Percentiles rank a stretch among this genome's conserved stretches.
These are phyloP conservation scores for Leptogaster cylindrica DNA, from an alignment of 2,888 invertebrate genomes.

Conservation along the genomic window DNA sequence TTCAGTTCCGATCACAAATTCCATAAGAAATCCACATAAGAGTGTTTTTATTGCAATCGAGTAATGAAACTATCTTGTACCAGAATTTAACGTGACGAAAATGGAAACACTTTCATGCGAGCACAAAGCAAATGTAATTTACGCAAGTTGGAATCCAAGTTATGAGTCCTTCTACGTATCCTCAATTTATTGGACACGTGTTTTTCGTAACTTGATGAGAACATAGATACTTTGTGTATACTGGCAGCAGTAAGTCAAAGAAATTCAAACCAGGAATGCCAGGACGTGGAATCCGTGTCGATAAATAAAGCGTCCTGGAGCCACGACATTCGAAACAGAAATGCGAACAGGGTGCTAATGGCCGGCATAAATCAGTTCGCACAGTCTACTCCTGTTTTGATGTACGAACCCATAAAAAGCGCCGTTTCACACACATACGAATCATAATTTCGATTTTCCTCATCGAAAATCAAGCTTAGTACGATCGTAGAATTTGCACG, in stretches of 20 bases:
- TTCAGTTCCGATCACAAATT: too few relatives aligned
- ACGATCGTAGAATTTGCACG: background rate
- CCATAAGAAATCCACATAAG: too few relatives aligned
- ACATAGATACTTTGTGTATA: too few relatives aligned
- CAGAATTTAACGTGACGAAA: too few relatives aligned
- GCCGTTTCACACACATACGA: slow-evolving; percentile 32
- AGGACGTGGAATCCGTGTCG: background rate
- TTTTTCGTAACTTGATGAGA: too few relatives aligned
- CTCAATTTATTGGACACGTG: too few relatives aligned
- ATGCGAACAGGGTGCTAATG: slow-evolving; percentile 33
- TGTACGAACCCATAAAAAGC: slow-evolving; percentile 13
- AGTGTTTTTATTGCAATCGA: too few relatives aligned
- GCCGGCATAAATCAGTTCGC: slow-evolving; percentile 21
- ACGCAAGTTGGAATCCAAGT: too few relatives aligned
- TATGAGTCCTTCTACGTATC: too few relatives aligned
- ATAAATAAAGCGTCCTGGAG: background rate
- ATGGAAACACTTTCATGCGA: too few relatives aligned
- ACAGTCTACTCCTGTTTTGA: slow-evolving; percentile 29
- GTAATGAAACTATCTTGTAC: too few relatives aligned
- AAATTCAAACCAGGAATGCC: slow-evolving; percentile 25
- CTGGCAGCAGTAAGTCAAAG: slow-evolving; percentile 17
- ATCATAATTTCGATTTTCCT: slow-evolving; percentile 26
- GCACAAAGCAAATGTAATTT: too few relatives aligned
- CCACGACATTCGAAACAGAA: background rate
- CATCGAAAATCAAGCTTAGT: slow-evolving; percentile 15